These are phyloP conservation scores for Diploptera punctata DNA, from an alignment of 2,888 invertebrate species.

Conservation along the genomic window DNA sequence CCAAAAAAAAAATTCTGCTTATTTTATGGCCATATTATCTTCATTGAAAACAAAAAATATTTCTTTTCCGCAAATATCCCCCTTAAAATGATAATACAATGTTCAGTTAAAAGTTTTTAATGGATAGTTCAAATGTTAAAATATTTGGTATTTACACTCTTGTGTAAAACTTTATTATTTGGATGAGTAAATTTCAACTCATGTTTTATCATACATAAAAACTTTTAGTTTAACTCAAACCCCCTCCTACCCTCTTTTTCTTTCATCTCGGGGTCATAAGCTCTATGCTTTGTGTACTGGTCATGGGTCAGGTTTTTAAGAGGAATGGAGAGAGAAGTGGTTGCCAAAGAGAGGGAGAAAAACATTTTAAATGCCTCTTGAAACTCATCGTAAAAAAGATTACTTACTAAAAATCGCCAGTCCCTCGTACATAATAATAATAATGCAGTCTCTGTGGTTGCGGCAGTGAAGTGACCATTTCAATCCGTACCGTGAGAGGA, in stretches of 20 bases:
- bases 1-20: too few relatives aligned
- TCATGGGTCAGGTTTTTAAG: constrained; percentile 1
- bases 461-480: constrained; percentile 12
- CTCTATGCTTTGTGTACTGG: background rate
- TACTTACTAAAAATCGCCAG: background rate
- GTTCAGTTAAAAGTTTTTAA: too few relatives aligned
- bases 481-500: background rate
- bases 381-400: constrained; percentile 1
- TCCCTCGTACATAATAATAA: background rate
- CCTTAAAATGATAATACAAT: too few relatives aligned
- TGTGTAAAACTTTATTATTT: constrained; percentile 9
- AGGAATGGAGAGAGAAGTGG: background rate
- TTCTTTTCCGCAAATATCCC: too few relatives aligned
- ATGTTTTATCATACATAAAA: background rate
- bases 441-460: background rate
- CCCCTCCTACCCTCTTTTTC: background rate
- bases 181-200: background rate
- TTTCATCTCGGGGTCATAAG: background rate
- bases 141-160: constrained; percentile 12
- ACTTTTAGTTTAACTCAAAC: background rate
- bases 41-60: too few relatives aligned
- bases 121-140: too few relatives aligned
- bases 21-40: too few relatives aligned
- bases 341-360: background rate
- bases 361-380: constrained; percentile 14